Evolutionary conservation across 1,140 invertebrate genomes (phyloP).

Genomic region (Tetranychus cinnabarinus): DNA sequence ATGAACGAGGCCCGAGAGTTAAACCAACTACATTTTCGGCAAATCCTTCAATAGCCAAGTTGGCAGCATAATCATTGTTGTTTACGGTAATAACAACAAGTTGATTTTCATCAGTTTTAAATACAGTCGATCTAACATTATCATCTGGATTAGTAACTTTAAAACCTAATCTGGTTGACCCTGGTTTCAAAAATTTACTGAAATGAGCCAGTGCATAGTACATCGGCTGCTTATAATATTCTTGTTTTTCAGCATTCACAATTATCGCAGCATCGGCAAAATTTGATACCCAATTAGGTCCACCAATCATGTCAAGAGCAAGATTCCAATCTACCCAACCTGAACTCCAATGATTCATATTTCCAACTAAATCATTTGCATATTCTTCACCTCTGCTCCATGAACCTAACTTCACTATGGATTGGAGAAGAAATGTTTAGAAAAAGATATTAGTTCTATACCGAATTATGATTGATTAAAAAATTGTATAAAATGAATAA

Average conservation of each 20-base stretch:
- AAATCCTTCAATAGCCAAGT: background rate
- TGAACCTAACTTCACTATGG: background rate
- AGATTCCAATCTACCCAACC: constrained; percentile 30
- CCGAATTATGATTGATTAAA: constrained; percentile 16
- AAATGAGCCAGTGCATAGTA: constrained; percentile 30
- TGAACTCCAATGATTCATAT: constrained; percentile 20
- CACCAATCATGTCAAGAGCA: constrained; percentile 23
- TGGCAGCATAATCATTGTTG: background rate
- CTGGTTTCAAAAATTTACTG: constrained; percentile 11
- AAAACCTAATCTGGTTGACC: background rate
- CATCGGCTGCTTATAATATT: constrained; percentile 31
- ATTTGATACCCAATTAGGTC: constrained; percentile 26
- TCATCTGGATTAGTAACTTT: background rate
- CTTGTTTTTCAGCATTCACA: constrained; percentile 17
- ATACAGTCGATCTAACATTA: background rate
- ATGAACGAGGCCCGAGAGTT: too few species aligned
- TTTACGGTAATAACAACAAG: background rate
- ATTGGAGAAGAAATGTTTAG: background rate
- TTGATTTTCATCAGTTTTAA: background rate
- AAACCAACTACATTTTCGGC: too few species aligned
- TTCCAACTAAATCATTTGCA: constrained; percentile 11
- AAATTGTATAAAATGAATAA: constrained; percentile 38
- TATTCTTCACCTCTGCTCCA: constrained; percentile 3
- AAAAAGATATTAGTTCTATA: background rate
- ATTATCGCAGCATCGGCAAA: constrained; percentile 26